A percentile compares a stretch with the other conserved stretches of the same genome.
Conservation (phyloP, 23 tunicate species). For the Aplidium turbinatum region DNA sequence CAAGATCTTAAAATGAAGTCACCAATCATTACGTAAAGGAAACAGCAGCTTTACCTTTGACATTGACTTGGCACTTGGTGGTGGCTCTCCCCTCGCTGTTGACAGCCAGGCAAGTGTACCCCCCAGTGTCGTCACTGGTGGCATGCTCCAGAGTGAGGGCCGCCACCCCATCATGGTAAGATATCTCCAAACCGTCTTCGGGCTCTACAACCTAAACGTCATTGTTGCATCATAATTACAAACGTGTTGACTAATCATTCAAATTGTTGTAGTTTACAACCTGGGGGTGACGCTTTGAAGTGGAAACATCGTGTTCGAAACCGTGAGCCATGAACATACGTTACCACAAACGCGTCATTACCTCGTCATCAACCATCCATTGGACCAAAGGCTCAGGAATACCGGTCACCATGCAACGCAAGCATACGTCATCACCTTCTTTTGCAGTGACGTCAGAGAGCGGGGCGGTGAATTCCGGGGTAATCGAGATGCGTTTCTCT, state of each 20-base stretch:
- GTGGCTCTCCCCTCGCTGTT: constrained; percentile 68
- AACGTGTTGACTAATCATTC: too few relatives aligned
- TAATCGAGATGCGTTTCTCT: constrained; percentile 54
- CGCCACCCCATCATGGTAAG: constrained; percentile 69
- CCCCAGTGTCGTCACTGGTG: constrained; percentile 74
- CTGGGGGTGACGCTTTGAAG: too few relatives aligned
- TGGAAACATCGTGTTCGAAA: too few relatives aligned
- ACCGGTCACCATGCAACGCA: constrained; percentile 87
- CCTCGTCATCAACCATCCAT: constrained; percentile 80
- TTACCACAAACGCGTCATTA: background rate
- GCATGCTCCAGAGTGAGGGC: constrained; percentile 75
- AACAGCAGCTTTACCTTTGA: constrained; percentile 44
- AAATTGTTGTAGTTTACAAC: too few relatives aligned
- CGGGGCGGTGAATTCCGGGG: constrained; percentile 86
- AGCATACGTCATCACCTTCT: constrained; percentile 71
- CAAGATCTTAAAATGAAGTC: too few relatives aligned
- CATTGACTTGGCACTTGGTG: constrained; percentile 71
- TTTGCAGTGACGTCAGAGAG: constrained; percentile 62
- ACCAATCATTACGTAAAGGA: too few relatives aligned
- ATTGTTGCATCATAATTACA: too few relatives aligned
- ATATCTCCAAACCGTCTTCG: constrained; percentile 77
- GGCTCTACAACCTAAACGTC: constrained; percentile 55
- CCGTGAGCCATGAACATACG: too few relatives aligned
- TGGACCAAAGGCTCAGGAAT: constrained; percentile 78
- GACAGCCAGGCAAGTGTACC: constrained; percentile 70